A percentile compares a stretch with the other conserved stretches of the same genome.
phyloP scores from a whole-genome alignment of 2,113 vertebrate species.

The Nicator chloris region DNA sequence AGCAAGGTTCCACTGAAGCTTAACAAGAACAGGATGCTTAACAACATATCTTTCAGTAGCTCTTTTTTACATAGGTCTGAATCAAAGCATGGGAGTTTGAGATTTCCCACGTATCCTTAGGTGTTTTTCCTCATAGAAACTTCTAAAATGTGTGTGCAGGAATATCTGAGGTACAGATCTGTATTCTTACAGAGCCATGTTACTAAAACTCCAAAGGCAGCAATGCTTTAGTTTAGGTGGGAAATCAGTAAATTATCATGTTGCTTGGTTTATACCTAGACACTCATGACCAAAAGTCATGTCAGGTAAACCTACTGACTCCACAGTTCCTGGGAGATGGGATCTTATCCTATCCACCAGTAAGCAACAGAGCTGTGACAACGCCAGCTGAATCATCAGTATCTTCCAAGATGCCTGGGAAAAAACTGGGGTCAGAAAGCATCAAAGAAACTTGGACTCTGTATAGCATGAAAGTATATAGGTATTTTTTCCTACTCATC shows the following conservation, averaged over 20 bases:
- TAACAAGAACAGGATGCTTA: background rate
- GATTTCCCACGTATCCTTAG: background rate
- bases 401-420: background rate
- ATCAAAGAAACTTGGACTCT: background rate
- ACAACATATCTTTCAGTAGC: background rate
- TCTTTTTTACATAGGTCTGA: background rate
- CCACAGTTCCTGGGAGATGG: background rate
- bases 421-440: background rate
- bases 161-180: background rate
- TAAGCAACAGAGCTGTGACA: rapidly evolving
- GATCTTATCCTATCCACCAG: background rate
- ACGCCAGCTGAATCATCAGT: background rate
- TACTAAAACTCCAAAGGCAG: background rate
- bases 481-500: background rate
- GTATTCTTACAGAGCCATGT: background rate
- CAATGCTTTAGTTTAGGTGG: background rate
- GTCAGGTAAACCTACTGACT: background rate
- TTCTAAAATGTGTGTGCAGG: background rate
- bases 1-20: background rate
- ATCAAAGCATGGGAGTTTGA: background rate
- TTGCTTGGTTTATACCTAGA: background rate
- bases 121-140: background rate
- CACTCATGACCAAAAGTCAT: background rate
- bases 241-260: background rate
- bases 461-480: background rate